These are phyloP conservation scores for Limnephilus auricula DNA, from an alignment of 2,888 invertebrate species.

Conservation along the genomic window DNA sequence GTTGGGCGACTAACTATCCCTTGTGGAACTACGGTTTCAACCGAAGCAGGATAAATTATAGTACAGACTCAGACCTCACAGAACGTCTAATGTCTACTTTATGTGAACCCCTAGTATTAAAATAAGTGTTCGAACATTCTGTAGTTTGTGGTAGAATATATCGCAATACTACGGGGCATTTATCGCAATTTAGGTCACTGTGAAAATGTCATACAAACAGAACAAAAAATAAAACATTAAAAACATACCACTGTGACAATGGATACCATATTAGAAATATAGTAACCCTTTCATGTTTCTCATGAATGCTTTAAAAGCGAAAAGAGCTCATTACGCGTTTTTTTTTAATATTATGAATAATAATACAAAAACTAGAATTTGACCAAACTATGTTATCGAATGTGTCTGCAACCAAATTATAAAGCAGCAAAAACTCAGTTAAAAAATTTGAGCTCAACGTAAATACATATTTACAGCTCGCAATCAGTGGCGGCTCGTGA, in stretches of 20 bases:
- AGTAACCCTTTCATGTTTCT: not conserved
- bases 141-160: not conserved
- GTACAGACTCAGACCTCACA: conserved; percentile 3
- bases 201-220: not conserved
- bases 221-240: not conserved
- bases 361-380: no score
- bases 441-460: no score
- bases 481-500: no score
- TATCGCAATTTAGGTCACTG: not conserved
- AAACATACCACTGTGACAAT: not conserved
- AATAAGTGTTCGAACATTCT: not conserved
- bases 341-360: no score
- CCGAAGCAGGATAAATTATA: not conserved
- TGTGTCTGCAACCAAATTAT: no score
- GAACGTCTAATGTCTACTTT: not conserved
- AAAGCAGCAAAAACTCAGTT: no score
- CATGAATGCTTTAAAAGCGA: not conserved
- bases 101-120: not conserved
- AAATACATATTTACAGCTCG: no score
- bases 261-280: not conserved
- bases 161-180: not conserved
- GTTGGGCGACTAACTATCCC: conserved; percentile 8
- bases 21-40: not conserved
- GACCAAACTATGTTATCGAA: no score
- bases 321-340: no score